phyloP scores from a whole-genome alignment of 2,888 invertebrate genomes.

The Loripinus fragilis region DNA sequence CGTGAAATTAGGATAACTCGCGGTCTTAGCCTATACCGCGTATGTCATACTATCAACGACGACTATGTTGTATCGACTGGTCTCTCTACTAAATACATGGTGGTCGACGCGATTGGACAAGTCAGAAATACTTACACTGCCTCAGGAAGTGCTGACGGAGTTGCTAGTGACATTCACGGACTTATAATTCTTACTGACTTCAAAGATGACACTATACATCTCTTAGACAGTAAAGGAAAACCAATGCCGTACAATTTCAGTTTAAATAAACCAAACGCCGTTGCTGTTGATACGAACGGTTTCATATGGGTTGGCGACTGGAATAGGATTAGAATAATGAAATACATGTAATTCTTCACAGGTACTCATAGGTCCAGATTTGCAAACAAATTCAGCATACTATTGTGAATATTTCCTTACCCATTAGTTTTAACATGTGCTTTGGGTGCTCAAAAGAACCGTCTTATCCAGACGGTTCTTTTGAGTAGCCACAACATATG shows the following conservation, averaged over 20 bases:
- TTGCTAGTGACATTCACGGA: conserved; percentile 53
- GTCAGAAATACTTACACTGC: conserved; percentile 53
- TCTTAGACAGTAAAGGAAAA: conserved; percentile 54
- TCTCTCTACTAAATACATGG: conserved; percentile 44
- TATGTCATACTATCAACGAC: conserved; percentile 54
- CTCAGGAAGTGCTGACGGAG: conserved; percentile 55
- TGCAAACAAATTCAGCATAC: no score
- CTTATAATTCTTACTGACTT: conserved; percentile 50
- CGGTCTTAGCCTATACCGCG: conserved; percentile 44
- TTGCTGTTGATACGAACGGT: conserved; percentile 51
- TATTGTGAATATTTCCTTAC: no score
- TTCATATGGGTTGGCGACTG: conserved; percentile 56
- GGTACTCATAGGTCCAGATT: no score
- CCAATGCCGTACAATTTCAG: conserved; percentile 57
- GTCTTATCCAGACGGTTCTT: no score
- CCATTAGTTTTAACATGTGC: no score
- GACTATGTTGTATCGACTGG: conserved; percentile 56
- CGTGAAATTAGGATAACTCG: conserved; percentile 47
- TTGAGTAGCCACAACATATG: no score
- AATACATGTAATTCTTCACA: conserved; percentile 37
- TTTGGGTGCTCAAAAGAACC: no score
- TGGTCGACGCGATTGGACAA: conserved; percentile 44
- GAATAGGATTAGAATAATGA: conserved; percentile 54
- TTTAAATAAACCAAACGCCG: conserved; percentile 58
- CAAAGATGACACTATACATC: conserved; percentile 55